A percentile compares a stretch with the other conserved stretches of the same genome.
phyloP scores from a whole-genome alignment of 1,140 invertebrate genomes.

The Euura saliciscinereae region DNA sequence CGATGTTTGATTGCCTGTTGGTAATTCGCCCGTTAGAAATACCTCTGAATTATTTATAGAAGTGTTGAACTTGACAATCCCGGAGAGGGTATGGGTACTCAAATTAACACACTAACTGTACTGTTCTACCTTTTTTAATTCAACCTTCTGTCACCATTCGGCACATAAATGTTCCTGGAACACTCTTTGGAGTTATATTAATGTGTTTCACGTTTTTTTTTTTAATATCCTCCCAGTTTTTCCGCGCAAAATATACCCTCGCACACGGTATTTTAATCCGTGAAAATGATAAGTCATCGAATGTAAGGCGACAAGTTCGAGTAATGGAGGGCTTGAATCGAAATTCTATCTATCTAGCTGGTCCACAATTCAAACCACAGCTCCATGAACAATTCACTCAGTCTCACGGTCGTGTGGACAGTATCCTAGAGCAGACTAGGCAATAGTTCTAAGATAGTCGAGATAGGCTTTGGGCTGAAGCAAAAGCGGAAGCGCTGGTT shows the following conservation, averaged over 20 bases:
- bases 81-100: background rate
- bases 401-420: too few relatives aligned
- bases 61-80: background rate
- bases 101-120: slow-evolving; percentile 1
- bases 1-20: background rate
- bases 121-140: background rate
- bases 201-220: background rate
- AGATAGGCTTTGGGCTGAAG: too few relatives aligned
- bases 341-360: too few relatives aligned
- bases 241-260: background rate
- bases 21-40: background rate
- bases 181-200: background rate
- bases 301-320: too few relatives aligned
- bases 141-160: background rate
- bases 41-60: background rate
- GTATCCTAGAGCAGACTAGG: too few relatives aligned
- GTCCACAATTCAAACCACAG: too few relatives aligned
- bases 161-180: background rate
- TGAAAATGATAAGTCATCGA: too few relatives aligned
- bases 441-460: too few relatives aligned
- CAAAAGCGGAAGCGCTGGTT: too few relatives aligned
- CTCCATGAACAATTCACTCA: too few relatives aligned
- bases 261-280: too few relatives aligned
- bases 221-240: background rate
- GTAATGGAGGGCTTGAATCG: too few relatives aligned